Percentiles rank a stretch among this genome's conserved stretches.
Evolutionary conservation across 2,113 vertebrate species (phyloP).

Genomic region (Macaca nemestrina): DNA sequence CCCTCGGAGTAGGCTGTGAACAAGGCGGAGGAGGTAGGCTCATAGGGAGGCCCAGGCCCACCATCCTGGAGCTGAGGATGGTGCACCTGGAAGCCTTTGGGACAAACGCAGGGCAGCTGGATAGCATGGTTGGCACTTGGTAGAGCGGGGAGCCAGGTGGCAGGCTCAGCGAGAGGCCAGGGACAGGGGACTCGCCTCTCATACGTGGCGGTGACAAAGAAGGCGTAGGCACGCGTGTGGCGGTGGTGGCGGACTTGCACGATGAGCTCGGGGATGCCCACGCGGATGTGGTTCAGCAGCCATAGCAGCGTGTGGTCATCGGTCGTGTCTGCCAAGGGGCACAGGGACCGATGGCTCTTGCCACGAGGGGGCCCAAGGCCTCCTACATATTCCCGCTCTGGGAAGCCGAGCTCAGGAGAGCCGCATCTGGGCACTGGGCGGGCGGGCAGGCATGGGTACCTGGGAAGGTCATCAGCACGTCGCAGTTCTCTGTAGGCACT

Average conservation of each 20-base stretch:
- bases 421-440: accelerated
- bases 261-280: conserved; percentile 97
- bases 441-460: conserved; percentile 80
- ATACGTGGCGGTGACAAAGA: conserved; percentile 97
- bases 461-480: conserved; percentile 97
- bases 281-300: conserved; percentile 97
- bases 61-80: background rate
- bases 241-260: conserved; percentile 98
- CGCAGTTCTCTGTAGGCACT: conserved; percentile 98
- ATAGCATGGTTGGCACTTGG: accelerated
- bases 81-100: background rate
- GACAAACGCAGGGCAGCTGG: background rate
- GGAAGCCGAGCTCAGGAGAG: background rate
- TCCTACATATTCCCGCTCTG: background rate
- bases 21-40: background rate
- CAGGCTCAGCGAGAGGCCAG: background rate
- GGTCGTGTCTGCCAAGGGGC: conserved; percentile 88
- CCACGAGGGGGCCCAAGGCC: background rate
- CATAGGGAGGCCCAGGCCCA: background rate
- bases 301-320: conserved; percentile 99
- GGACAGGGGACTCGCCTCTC: conserved; percentile 88
- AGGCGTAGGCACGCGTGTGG: conserved; percentile 93
- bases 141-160: background rate
- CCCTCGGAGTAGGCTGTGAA: conserved; percentile 92
- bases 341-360: conserved; percentile 20